Evolutionary conservation across 2,888 invertebrate species (phyloP), one percentile per base, ranked within the genome.

Genomic region (Hirtodrosophila confusa): DNA sequence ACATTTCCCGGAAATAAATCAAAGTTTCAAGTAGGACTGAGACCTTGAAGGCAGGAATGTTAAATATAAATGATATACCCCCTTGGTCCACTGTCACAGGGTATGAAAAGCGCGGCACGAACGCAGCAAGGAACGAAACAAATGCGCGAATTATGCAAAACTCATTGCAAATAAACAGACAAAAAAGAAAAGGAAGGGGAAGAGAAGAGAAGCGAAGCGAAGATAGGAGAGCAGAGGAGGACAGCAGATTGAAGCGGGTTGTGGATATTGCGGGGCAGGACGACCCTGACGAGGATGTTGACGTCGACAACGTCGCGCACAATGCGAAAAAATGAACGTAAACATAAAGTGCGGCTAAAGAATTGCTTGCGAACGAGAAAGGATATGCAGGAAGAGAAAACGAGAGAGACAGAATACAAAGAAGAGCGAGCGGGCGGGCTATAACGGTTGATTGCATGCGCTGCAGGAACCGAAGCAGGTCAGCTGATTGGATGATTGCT

Each of bases 61-160:
- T n/a, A 17, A 17, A 4, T 6, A 27, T 5, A 27, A 27, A 27
- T 4, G 10, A n/a, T 35, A 61, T 53, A 53, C 50, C 36, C 36
- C 49, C 0, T 4, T n/a, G 5, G 0, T 2, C 0, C 6, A 8
- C 0, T n/a, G 3, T 0, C 7, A 11, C 17, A 61, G 58, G 55
- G 56, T 60, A 74, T 63, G 4, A 12, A 56, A 51, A 66, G 40
- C 24, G 33, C 44, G 48, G 27, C 55, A 56, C 54, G 53, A 56
- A 56, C 69, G 56, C 53, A 58, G 23, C 66, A 51, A 47, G 45
- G 67, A 68, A 67, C 75, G 82, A 84, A 86, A 86, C 83, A 85
- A 88, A 85, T 88, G 88, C 88, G 82, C 78, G 79, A 86, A 87
- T 85, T 86, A 85, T 87, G 79, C 79, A 87, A 85, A 88, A 79